A percentile compares a stretch with the other conserved stretches of the same genome.
Conservation (phyloP, 1,140 invertebrate species). For the Drosophila nigrodunni region DNA sequence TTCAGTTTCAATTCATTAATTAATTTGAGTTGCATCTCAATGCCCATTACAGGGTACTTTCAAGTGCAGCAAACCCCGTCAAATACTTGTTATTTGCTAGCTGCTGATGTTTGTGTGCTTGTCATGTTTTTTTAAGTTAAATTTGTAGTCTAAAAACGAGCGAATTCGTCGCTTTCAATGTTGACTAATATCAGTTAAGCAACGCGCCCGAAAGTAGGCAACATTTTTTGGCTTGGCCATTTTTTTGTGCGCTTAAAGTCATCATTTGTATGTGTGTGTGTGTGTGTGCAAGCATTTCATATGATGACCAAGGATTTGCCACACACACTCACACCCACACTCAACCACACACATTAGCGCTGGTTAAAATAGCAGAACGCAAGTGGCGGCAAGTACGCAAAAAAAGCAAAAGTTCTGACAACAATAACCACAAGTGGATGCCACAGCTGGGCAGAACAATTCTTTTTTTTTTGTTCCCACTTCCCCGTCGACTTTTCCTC, state of each 20-base stretch:
- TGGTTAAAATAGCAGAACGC: slow-evolving; percentile 72
- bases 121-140: slow-evolving; percentile 15
- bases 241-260: slow-evolving; percentile 14
- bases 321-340: slow-evolving; percentile 24
- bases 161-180: slow-evolving; percentile 13
- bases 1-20: no score
- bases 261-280: not conserved
- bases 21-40: no score
- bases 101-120: slow-evolving; percentile 8
- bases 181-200: slow-evolving; percentile 14
- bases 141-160: slow-evolving; percentile 15
- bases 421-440: slow-evolving; percentile 81
- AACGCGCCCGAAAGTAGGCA: slow-evolving; percentile 39
- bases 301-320: slow-evolving; percentile 15
- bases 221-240: slow-evolving; percentile 10
- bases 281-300: slow-evolving; percentile 1
- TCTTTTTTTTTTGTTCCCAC: slow-evolving; percentile 38
- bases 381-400: slow-evolving; percentile 46
- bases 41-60: no score
- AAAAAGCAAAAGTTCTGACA: slow-evolving; percentile 78
- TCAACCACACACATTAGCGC: slow-evolving; percentile 47
- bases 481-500: not conserved
- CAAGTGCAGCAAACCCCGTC: no score
- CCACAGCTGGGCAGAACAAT: slow-evolving; percentile 56
- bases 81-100: not conserved